phyloP scores from a whole-genome alignment of 2,113 vertebrate species.

The Piliocolobus tephrosceles region DNA sequence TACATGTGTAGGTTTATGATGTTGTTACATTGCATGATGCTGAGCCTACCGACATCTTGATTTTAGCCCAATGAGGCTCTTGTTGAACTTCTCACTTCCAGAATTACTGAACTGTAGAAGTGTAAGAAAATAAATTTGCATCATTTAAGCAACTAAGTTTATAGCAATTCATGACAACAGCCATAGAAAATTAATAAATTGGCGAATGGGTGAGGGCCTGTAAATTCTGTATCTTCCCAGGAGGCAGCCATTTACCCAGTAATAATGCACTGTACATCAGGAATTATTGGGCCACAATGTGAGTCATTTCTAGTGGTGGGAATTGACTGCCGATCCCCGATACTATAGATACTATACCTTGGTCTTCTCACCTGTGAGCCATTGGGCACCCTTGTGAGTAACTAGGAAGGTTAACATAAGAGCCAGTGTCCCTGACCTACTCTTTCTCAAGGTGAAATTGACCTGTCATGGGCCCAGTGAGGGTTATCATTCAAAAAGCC shows the following conservation, averaged over 20 bases:
- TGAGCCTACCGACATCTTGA: background rate
- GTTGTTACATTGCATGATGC: too few relatives aligned
- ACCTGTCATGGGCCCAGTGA: background rate
- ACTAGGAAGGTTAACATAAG: background rate
- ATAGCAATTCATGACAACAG: background rate
- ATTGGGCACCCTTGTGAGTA: background rate
- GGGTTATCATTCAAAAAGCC: background rate
- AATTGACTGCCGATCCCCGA: background rate
- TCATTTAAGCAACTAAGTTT: background rate
- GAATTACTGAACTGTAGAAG: background rate
- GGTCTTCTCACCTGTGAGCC: background rate
- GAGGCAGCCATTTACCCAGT: background rate
- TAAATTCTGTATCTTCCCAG: background rate
- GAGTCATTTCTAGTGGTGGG: background rate
- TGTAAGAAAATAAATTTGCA: background rate
- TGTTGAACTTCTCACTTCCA: background rate
- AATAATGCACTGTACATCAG: background rate
- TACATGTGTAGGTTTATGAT: too few relatives aligned
- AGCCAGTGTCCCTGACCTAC: background rate
- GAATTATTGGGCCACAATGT: background rate
- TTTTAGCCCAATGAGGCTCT: background rate
- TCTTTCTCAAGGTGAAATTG: background rate
- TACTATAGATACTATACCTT: accelerated
- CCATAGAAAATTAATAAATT: background rate
- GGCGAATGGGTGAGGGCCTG: background rate